A percentile compares a stretch with the other conserved stretches of the same genome.
phyloP scores from a whole-genome alignment of 2,113 vertebrate species.

The Chaenocephalus aceratus region DNA sequence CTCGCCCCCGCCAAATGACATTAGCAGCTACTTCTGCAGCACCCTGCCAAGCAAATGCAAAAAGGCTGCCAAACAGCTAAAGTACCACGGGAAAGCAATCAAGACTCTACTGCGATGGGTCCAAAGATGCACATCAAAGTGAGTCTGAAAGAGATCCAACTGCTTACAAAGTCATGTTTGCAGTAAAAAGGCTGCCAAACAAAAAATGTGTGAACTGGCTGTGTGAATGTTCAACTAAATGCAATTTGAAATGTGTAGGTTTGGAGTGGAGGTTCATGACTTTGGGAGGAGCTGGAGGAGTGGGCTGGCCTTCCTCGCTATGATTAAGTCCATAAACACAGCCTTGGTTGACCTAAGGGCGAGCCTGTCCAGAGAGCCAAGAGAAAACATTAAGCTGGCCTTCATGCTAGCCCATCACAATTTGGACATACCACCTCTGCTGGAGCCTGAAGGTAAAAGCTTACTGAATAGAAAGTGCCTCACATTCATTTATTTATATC shows the following conservation, averaged over 20 bases:
- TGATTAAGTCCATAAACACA: conserved; percentile 91
- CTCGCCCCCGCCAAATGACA: conserved; percentile 70
- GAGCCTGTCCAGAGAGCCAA: conserved; percentile 84
- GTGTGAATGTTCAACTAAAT: background rate
- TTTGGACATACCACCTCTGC: conserved; percentile 88
- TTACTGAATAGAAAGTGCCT: background rate
- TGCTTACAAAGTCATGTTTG: background rate
- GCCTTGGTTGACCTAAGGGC: conserved; percentile 89
- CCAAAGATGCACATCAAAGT: conserved; percentile 91
- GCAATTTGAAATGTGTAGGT: conserved; percentile 74
- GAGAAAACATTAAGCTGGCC: conserved; percentile 88
- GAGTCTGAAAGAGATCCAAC: conserved; percentile 59
- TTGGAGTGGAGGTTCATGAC: conserved; percentile 90
- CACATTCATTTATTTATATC: background rate
- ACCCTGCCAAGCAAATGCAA: conserved; percentile 84
- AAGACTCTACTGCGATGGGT: conserved; percentile 90
- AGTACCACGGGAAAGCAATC: conserved; percentile 90
- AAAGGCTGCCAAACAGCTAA: conserved; percentile 80
- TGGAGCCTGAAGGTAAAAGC: conserved; percentile 90
- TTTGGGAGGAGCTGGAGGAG: conserved; percentile 93
- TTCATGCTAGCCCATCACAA: conserved; percentile 86
- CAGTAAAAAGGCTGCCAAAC: background rate
- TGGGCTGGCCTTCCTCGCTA: conserved; percentile 90
- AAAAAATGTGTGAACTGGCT: background rate
- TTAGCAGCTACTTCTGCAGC: conserved; percentile 78